Evolutionary conservation across 64 coral and sea anemone genomes (phyloP).

Genomic region (Trachythela sp.): DNA sequence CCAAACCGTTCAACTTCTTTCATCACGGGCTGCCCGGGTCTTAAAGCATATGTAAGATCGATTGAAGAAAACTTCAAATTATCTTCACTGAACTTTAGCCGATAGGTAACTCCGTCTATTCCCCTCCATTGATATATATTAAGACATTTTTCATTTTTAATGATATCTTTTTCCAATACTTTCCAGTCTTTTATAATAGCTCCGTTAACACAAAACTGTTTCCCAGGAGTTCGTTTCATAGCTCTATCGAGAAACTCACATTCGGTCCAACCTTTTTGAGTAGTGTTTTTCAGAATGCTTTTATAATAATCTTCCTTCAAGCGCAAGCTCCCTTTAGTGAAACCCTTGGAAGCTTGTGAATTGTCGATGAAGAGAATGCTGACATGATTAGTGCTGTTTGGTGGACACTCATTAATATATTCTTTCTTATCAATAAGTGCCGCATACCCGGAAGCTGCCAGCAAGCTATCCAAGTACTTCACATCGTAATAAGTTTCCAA

Average conservation of each 20-base stretch:
- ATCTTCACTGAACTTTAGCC: background rate
- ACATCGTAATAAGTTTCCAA: background rate
- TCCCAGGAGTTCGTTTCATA: background rate
- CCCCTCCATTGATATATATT: background rate
- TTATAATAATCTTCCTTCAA: background rate
- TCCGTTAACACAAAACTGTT: background rate
- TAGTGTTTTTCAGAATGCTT: background rate
- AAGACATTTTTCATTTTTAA: background rate
- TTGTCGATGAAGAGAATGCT: background rate
- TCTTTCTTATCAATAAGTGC: background rate
- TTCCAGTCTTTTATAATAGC: background rate
- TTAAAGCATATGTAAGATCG: background rate
- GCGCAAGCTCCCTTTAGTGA: background rate
- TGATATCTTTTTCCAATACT: background rate
- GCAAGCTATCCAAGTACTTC: background rate
- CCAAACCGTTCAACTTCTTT: background rate
- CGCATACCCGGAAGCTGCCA: background rate
- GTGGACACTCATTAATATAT: background rate
- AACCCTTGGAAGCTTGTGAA: background rate
- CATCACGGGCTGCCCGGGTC: background rate
- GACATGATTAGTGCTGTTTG: background rate
- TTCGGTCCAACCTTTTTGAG: background rate
- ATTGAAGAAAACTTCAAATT: background rate
- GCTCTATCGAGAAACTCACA: background rate
- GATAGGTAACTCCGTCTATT: background rate